Evolutionary conservation across 2,888 invertebrate genomes (phyloP).

Genomic region (Scaptomyza polygonia): DNA sequence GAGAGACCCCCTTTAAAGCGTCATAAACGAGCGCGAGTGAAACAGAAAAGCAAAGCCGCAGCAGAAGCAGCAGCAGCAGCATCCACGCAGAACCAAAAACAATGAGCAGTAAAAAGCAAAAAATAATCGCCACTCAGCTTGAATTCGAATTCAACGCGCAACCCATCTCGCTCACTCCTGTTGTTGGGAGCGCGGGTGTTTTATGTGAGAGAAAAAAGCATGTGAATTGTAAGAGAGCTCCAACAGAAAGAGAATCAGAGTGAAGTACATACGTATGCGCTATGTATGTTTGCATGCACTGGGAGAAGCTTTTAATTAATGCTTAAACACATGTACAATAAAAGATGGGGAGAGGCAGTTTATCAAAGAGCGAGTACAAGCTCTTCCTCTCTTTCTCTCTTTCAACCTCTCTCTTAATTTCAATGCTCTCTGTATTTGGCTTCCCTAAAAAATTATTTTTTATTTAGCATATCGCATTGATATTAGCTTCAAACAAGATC

Average conservation of each 20-base stretch:
- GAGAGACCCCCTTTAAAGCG: constrained; percentile 36
- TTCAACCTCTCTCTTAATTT: not conserved
- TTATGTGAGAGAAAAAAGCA: constrained; percentile 3
- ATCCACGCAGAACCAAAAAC: constrained; percentile 50
- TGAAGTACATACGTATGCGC: not conserved
- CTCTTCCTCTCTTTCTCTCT: not conserved
- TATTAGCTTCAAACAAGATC: constrained; percentile 38
- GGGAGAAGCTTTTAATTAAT: constrained; percentile 43
- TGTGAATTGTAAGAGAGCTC: constrained; percentile 28
- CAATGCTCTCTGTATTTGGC: not conserved
- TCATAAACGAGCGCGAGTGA: constrained; percentile 59
- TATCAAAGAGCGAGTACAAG: constrained; percentile 16
- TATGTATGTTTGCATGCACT: not conserved
- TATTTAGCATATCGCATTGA: constrained; percentile 26
- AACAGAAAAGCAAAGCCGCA: constrained; percentile 41
- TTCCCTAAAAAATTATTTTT: constrained; percentile 17
- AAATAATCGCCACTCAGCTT: constrained; percentile 71
- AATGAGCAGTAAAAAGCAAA: constrained; percentile 52
- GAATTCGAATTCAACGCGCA: constrained; percentile 18
- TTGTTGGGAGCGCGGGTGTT: constrained; percentile 16
- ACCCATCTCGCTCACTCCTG: constrained; percentile 61
- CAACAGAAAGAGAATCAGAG: constrained; percentile 15
- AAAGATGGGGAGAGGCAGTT: constrained; percentile 14
- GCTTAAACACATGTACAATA: not conserved
- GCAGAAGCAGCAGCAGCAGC: constrained; percentile 22